Percentiles rank a stretch among this genome's conserved stretches.
These are phyloP conservation scores for Syngnathus floridae DNA, from an alignment of 2,113 vertebrate genomes.

Conservation along the genomic window DNA sequence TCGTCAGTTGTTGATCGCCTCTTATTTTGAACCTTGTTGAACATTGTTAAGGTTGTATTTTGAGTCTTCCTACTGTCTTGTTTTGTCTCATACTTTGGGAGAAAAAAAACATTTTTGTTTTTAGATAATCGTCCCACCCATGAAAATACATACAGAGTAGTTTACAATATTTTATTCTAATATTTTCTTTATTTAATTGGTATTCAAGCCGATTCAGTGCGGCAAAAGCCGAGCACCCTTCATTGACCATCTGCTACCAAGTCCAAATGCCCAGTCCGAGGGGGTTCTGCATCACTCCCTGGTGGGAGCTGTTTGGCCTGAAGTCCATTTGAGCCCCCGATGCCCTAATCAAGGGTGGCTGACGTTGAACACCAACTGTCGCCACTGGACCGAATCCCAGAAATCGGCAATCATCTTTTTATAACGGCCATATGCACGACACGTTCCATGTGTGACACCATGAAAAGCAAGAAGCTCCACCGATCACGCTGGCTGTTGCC, in stretches of 20 bases:
- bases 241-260: background rate
- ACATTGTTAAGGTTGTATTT: no score
- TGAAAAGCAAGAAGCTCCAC: slow-evolving; percentile 45
- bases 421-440: slow-evolving; percentile 41
- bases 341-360: slow-evolving; percentile 55
- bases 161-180: no score
- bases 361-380: slow-evolving; percentile 68
- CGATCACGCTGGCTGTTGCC: slow-evolving; percentile 18
- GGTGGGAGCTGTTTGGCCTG: slow-evolving; percentile 17
- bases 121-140: no score
- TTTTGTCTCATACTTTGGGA: no score
- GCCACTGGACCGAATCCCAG: slow-evolving; percentile 64
- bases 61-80: no score
- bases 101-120: no score
- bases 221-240: background rate
- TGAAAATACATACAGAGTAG: no score
- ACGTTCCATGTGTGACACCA: slow-evolving; percentile 42
- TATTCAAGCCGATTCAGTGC: no score
- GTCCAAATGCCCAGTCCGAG: background rate
- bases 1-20: no score
- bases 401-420: slow-evolving; percentile 52
- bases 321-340: slow-evolving; percentile 40
- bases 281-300: slow-evolving; percentile 8
- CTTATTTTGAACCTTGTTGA: no score
- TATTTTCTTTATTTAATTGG: no score